Base-by-base conservation (phyloP, 2,113 vertebrate genomes). In the Coptodon rendalli region DNA sequence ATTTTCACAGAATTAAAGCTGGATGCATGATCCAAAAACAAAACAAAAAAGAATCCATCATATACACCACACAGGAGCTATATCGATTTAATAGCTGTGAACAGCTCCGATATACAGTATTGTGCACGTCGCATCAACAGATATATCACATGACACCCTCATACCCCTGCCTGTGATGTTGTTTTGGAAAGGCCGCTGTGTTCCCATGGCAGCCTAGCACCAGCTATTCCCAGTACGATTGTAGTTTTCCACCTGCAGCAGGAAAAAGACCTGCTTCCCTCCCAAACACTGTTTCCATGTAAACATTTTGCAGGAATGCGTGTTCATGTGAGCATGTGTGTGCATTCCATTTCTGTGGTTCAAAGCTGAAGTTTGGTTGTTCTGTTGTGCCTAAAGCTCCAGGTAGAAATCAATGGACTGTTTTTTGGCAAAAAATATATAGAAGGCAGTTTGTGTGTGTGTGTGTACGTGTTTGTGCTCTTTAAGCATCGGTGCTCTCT, bases 191-290 rank as follows among this genome's bases (percentile, higher is more conserved):
- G 24, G 73, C 36, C 19, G 3, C 3, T 22, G 34, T 79, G 89
- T 95, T 94, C 81, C 87, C 88, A 85, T 93, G 86, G 87, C 68
- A 89, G 80, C 84, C 1, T 48, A 86, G 45, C 86, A 34, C 36
- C 76, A 79, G 66, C 68, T 91, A 83, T 86, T 89, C 84, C 87
- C 91, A 50, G 45, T 82, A 40, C 48, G 71, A 78, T 82, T 88
- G n/a, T 73, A 87, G 80, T 93, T 94, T 94, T 92, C 92, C 92
- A 94, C 93, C 93, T 95, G 91, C 91, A 88, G 89, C 88, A 85
- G 89, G 90, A 92, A 94, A 89, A 87, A 71, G 71, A 87, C 86
- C 84, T 71, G 59, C 80, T 80, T 79, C 57, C 90, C 91, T 90
- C 92, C 91, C 87, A 84, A 83, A 82, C 61, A 52, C 76, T 83